These are phyloP conservation scores for Anabacerthia variegaticeps DNA, from an alignment of 2,797 vertebrate species.

Conservation along the genomic window DNA sequence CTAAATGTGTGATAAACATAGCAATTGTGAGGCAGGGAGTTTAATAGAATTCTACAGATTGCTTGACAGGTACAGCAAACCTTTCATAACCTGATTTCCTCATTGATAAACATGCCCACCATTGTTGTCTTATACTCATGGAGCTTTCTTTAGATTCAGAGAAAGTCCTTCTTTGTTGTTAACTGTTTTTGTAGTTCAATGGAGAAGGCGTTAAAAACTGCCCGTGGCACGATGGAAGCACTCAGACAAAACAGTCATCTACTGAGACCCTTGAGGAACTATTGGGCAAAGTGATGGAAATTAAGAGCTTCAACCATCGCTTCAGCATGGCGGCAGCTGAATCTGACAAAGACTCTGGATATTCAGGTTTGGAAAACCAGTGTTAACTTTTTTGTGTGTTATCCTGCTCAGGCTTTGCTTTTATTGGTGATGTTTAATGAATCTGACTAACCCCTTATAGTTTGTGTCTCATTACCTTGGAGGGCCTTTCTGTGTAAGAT, in stretches of 20 bases:
- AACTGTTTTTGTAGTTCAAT: conserved; percentile 25
- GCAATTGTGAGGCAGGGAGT: background rate
- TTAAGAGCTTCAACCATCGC: conserved; percentile 46
- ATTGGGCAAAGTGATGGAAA: conserved; percentile 41
- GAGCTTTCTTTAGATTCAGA: background rate
- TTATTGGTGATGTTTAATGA: background rate
- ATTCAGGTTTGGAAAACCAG: conserved; percentile 80
- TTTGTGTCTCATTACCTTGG: background rate
- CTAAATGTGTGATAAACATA: background rate
- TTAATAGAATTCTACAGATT: background rate
- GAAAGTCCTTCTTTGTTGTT: background rate
- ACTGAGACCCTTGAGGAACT: conserved; percentile 32
- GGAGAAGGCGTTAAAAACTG: background rate
- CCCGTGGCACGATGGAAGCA: background rate
- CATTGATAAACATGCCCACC: background rate
- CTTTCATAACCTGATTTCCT: background rate
- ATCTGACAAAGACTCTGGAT: conserved; percentile 89
- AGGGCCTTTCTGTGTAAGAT: background rate
- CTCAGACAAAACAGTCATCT: conserved; percentile 23
- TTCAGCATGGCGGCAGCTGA: conserved; percentile 68
- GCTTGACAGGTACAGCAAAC: background rate
- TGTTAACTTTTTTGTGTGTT: background rate
- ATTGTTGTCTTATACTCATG: background rate
- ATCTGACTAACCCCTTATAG: background rate
- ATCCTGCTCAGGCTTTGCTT: background rate